Evolutionary conservation across 2,888 invertebrate genomes (phyloP).

Genomic region (Papilio demoleus): DNA sequence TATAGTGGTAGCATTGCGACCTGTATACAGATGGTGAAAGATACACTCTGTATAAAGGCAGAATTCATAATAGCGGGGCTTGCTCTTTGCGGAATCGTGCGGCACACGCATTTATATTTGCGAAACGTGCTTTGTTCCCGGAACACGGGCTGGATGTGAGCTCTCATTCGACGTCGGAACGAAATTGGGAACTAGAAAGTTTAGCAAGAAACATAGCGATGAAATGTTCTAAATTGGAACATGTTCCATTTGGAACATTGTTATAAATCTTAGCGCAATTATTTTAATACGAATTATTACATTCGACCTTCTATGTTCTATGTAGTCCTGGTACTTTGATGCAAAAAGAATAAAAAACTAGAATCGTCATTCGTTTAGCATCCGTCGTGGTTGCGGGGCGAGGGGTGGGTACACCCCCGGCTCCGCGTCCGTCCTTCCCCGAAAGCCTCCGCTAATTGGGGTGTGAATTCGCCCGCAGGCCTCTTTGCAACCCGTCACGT

Average conservation of each 20-base stretch:
- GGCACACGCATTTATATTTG: constrained; percentile 30
- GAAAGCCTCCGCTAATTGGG: constrained; percentile 39
- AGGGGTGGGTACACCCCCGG: constrained; percentile 31
- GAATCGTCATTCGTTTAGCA: constrained; percentile 33
- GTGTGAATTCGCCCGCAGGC: constrained; percentile 41
- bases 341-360: constrained; percentile 23
- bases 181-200: constrained; percentile 19
- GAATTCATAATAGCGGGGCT: constrained; percentile 32
- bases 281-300: constrained; percentile 1
- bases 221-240: not conserved
- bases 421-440: not conserved
- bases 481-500: constrained; percentile 40
- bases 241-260: not conserved
- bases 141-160: not conserved
- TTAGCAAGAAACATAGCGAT: constrained; percentile 2
- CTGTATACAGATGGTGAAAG: constrained; percentile 9
- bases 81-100: constrained; percentile 34
- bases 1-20: not conserved
- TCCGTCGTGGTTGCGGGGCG: constrained; percentile 33
- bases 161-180: not conserved
- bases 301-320: not conserved
- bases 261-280: not conserved
- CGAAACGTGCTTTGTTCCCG: constrained; percentile 16
- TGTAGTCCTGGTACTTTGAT: constrained; percentile 25
- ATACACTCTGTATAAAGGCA: constrained; percentile 24